Conservation (phyloP, 2,888 invertebrate genomes). For the Eupithecia vulgata region DNA sequence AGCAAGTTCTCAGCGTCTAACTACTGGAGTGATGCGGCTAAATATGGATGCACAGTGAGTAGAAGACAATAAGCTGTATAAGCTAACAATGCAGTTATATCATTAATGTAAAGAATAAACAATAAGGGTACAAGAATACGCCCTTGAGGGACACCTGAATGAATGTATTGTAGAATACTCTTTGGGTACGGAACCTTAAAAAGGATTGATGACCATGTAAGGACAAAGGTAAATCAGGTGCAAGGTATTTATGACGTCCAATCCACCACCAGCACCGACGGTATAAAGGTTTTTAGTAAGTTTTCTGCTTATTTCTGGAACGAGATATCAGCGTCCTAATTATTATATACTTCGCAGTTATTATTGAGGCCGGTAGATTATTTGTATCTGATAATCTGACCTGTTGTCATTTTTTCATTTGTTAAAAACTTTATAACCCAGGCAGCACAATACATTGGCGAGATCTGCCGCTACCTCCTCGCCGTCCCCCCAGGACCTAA, state of each 20-base stretch:
- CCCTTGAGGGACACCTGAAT: background rate
- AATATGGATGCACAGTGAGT: conserved; percentile 93
- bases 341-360: too few relatives aligned
- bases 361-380: background rate
- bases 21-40: conserved; percentile 96
- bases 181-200: too few relatives aligned
- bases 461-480: conserved; percentile 94
- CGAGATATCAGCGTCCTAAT: background rate
- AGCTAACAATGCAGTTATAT: background rate
- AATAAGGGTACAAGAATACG: background rate
- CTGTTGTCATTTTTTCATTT: background rate
- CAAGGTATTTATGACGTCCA: too few relatives aligned
- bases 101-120: background rate
- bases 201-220: too few relatives aligned
- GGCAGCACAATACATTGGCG: conserved; percentile 95
- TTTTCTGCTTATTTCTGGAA: background rate
- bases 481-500: conserved; percentile 86
- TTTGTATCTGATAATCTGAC: too few relatives aligned
- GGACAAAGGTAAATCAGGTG: too few relatives aligned
- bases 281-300: too few relatives aligned
- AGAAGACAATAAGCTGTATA: background rate
- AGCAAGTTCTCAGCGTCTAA: conserved; percentile 97
- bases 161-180: too few relatives aligned
- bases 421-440: conserved; percentile 54
- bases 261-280: too few relatives aligned